Evolutionary conservation across 2,888 invertebrate genomes (phyloP), one percentile per base, ranked within the genome.

Genomic region (Polia nebulosa): DNA sequence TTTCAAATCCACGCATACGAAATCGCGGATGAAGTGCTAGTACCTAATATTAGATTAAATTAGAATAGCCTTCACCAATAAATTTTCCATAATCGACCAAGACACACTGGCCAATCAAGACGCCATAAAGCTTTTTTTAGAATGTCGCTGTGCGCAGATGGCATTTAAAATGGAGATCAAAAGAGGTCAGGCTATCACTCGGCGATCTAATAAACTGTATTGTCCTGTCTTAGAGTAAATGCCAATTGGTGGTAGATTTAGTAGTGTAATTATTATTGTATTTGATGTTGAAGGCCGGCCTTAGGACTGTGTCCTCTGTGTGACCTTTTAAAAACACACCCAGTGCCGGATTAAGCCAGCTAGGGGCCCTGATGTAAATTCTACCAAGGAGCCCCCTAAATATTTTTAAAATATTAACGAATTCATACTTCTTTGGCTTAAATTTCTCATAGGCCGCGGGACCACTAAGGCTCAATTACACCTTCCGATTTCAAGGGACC

Each of bases 201-300:
- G 58, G 15, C 25, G 34, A 71, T 78, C 72, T 71, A 56, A 60
- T 72, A 52, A 78, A 78, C 41, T 47, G 55, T 53, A 63, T 72
- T 75, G 75, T 75, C 59, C 29, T 47, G 59, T 45, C 59, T 25
- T 6, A 25, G 22, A 13, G n/a, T 53, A 58, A 76, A 73, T 60
- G 56, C 15, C 60, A 15, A n/a, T 41, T 1, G n/a, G 15, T 27
- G 41, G 15, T 27, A n/a, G 49, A 55, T 74, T 56, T 47, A 45
- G 17, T 57, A 9, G 6, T 29, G 45, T 15, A 25, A 57, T 52
- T 39, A 56, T 44, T 11, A n/a, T 45, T 44, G n/a, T 25, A 20
- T 11, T 3, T 22, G 2, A 0, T 5, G 22, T 22, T 29, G 52
- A 57, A 57, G 34, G 70, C n/a, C n/a, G n/a, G n/a, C n/a, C n/a